Conservation (phyloP, 2,113 vertebrate genomes). For the Chrysochloris asiatica region DNA sequence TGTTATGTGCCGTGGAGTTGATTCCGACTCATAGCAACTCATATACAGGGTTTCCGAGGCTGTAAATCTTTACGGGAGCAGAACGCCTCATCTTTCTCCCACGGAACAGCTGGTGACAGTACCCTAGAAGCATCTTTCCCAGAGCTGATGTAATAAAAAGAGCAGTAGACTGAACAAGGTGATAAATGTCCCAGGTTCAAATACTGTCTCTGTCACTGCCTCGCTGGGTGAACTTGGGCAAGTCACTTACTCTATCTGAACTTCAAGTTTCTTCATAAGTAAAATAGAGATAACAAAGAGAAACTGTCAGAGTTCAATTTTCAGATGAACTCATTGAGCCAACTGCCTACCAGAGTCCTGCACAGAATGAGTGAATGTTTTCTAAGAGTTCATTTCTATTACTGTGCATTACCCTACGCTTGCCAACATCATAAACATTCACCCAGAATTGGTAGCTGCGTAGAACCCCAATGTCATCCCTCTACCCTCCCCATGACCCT, state of each 20-base stretch:
- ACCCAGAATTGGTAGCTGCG: background rate
- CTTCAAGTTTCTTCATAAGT: background rate
- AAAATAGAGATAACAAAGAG: background rate
- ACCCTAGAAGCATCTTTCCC: no score
- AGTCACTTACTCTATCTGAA: background rate
- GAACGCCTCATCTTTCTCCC: no score
- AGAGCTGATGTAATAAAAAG: no score
- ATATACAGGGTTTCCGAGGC: no score
- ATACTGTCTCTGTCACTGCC: background rate
- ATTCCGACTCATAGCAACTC: no score
- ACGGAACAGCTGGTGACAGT: no score
- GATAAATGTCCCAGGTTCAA: background rate
- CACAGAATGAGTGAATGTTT: fast-evolving
- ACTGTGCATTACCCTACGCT: background rate
- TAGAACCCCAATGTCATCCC: background rate
- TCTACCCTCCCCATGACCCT: background rate
- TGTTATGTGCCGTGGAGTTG: no score
- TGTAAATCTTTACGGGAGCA: no score
- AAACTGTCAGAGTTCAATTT: background rate
- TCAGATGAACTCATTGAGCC: background rate
- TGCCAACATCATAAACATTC: background rate
- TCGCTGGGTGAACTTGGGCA: background rate
- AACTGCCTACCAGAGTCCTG: background rate
- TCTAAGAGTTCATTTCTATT: no score
- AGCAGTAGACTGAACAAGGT: background rate